Evolutionary conservation across 2,888 invertebrate species (phyloP), one percentile per base, ranked within the genome.

Genomic region (Craniophora ligustri): DNA sequence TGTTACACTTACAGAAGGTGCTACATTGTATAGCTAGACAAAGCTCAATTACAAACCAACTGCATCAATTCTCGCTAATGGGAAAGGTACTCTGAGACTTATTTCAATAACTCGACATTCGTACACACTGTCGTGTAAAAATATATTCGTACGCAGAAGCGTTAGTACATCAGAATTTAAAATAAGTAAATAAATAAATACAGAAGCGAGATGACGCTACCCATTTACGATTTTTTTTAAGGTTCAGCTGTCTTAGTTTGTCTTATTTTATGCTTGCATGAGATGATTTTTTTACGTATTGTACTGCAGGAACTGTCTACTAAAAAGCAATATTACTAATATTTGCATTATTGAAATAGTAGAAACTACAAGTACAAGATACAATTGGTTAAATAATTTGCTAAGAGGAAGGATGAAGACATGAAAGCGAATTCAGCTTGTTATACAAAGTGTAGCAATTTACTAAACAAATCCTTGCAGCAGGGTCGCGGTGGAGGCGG

Each of bases 391-490:
- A 59, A 11, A 41, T 41, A 16, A 18, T 31, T 40, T 3, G 23
- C 39, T 35, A 40, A 15, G n/a, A 21, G 18, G 19, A 48, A 48
- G 21, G 19, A 62, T 51, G 59, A 66, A 76, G 70, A 71, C 68
- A 66, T 72, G 66, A 64, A 59, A 61, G 63, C 39, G 55, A 56
- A 62, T 70, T 67, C 56, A 55, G 44, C 38, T 59, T 55, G 42
- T 39, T 53, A 44, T 65, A 66, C 64, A 54, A 72, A 71, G 57
- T 63, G 67, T 61, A 63, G 47, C 67, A 73, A 78, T 75, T 74
- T 70, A 59, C 57, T 64, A 65, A 74, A 71, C 73, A 76, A 75
- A 75, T 75, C 76, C 73, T 72, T 51, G 63, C 53, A 66, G 58
- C 21, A 49, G 56, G 53, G 28, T 45, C 30, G 39, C 38, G 36